These are phyloP conservation scores for Poeciliopsis presidionis DNA, from an alignment of 2,797 vertebrate species.

Conservation along the genomic window DNA sequence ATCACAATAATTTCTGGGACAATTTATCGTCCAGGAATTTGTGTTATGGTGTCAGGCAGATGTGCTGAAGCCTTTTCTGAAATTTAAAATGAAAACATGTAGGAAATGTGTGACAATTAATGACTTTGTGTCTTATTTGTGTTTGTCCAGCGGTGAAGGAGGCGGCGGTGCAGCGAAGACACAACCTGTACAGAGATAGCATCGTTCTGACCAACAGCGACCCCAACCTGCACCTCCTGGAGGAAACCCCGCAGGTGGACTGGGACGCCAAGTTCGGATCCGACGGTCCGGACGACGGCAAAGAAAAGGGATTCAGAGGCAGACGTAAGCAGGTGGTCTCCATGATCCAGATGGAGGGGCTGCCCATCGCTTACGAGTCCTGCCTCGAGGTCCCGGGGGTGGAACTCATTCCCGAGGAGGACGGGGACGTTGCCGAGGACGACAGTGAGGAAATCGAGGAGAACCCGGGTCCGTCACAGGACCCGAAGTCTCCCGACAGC, in stretches of 20 bases:
- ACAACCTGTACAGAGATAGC: slow-evolving; percentile 97
- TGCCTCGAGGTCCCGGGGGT: slow-evolving; percentile 80
- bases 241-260: slow-evolving; percentile 82
- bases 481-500: slow-evolving; percentile 74
- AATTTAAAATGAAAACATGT: background rate
- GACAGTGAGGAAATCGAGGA: slow-evolving; percentile 31
- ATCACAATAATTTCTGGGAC: too few relatives aligned
- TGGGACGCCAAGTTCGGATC: slow-evolving; percentile 83
- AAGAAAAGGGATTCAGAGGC: slow-evolving; percentile 49
- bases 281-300: slow-evolving; percentile 7
- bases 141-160: slow-evolving; percentile 91
- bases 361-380: slow-evolving; percentile 80
- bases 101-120: background rate
- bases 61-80: background rate
- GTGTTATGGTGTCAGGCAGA: too few relatives aligned
- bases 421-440: background rate
- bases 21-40: background rate
- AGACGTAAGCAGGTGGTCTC: slow-evolving; percentile 92
- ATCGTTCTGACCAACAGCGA: slow-evolving; percentile 93
- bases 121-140: background rate
- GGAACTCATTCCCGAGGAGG: slow-evolving; percentile 81
- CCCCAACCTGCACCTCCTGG: slow-evolving; percentile 92
- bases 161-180: slow-evolving; percentile 92
- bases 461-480: rapidly evolving
- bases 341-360: slow-evolving; percentile 86